Evolutionary conservation across 1,140 invertebrate genomes (phyloP).

Genomic region (Achroia grisella): DNA sequence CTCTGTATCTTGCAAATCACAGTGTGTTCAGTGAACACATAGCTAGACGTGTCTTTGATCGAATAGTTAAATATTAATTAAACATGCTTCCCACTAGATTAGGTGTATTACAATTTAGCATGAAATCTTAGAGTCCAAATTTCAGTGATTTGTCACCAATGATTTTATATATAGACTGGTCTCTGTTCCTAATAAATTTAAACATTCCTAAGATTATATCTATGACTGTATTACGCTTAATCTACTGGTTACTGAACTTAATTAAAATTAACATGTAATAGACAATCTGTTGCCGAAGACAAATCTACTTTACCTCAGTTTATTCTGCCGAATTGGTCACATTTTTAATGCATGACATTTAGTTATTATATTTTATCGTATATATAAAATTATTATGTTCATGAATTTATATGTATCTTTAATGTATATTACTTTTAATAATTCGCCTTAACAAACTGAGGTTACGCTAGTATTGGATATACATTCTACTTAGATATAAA

Average conservation of each 20-base stretch:
- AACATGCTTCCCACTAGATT: constrained; percentile 49
- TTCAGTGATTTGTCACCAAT: constrained; percentile 70
- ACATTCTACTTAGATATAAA: constrained; percentile 30
- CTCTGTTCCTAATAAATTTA: constrained; percentile 68
- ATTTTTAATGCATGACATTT: constrained; percentile 13
- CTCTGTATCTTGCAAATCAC: constrained; percentile 45
- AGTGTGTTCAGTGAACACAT: constrained; percentile 19
- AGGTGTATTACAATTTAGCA: constrained; percentile 46
- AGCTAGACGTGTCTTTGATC: constrained; percentile 61
- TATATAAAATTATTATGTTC: constrained; percentile 1
- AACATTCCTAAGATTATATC: constrained; percentile 43
- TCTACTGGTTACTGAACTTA: constrained; percentile 47
- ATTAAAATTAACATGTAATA: constrained; percentile 42
- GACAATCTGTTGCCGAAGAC: constrained; percentile 6
- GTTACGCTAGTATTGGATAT: constrained; percentile 28
- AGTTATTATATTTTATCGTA: constrained; percentile 4
- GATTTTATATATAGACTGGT: constrained; percentile 63
- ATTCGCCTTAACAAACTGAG: constrained; percentile 32
- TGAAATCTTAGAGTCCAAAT: constrained; percentile 54
- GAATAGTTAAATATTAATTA: constrained; percentile 27
- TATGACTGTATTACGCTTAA: constrained; percentile 52
- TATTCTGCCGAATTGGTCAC: constrained; percentile 28
- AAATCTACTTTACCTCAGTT: constrained; percentile 41
- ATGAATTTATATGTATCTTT: constrained; percentile 9
- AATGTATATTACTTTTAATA: constrained; percentile 5